Evolutionary conservation across 2,797 vertebrate species (phyloP), one percentile per base, ranked within the genome.

Genomic region (Parauchenoglanis punctatus): DNA sequence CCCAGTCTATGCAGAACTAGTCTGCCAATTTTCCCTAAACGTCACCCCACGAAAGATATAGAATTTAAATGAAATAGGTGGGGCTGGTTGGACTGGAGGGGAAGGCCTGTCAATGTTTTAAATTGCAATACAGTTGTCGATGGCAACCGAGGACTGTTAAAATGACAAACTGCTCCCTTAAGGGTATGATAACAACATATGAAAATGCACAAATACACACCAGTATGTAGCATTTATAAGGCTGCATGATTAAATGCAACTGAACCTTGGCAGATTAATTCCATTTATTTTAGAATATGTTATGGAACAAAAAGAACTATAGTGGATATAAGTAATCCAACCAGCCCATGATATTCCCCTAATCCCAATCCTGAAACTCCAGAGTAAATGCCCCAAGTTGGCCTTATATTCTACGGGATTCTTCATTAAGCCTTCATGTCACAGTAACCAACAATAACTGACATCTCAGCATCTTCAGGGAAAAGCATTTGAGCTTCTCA

Each of bases 391-490:
- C 81, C 61, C 81, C 35, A 63, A 65, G 25, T 13, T 65, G 59
- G 59, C 77, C 54, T 80, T 59, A 80, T 59, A 80, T 59, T 59
- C 56, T 35, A 25, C 44, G 77, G 83, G 85, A 89, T 65, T 78
- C 83, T 88, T 89, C 89, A 88, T 85, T 88, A 87, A 81, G 89
- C 88, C 75, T 85, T 76, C 77, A 87, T 87, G 81, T 89, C 85
- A 89, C 87, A 85, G 88, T 86, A 91, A 87, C 87, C 88, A 89
- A 87, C 84, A 88, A 83, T 89, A 68, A 73, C 85, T 86, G 91
- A 89, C 90, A 85, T 89, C 89, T 87, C 88, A 84, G 86, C 72
- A 86, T 81, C 86, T 58, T 72, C 85, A 81, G 87, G 85, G 67
- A 88, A 83, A 90, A 87, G 59, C 61, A 84, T 65, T 68, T 83